Evolutionary conservation across 1,140 invertebrate genomes (phyloP), one percentile per base, ranked within the genome.

Genomic region (Matsumurasca onukii): DNA sequence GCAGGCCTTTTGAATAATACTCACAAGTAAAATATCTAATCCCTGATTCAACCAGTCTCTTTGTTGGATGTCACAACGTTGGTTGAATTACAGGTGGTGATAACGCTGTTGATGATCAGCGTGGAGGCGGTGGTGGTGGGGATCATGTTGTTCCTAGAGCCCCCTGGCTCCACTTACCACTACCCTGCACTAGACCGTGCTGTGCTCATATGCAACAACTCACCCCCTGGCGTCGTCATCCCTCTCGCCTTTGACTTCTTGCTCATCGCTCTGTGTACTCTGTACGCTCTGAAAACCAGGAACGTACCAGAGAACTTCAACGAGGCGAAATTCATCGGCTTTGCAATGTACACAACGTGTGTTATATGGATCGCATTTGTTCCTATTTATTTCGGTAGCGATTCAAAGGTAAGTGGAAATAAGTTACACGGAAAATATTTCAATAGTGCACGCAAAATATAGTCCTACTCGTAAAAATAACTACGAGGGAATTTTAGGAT

Each of bases 291-390:
- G 12, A 94, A 94, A 79, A 94, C 93, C 0, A 79, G 93, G 17
- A 94, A 93, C 75, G 85, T 95, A 48, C 93, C 93, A 0, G 93
- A 93, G 79, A 95, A 94, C 77, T 94, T 94, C 77, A 95, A 94
- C 79, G 91, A 92, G 76, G 89, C 90, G 0, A 91, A 91, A 78
- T 92, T 91, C 74, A 92, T 92, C 70, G 91, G 90, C 15, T 92
- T 92, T 72, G 89, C 91, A 1, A 94, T 93, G 91, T 95, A 94
- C 77, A 92, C 92, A 0, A 95, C 92, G 0, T 89, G 92, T 71
- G 91, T 95, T 17, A 92, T 94, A 69, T 95, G 92, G 92, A 80
- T 91, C 25, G 92, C 92, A n/a, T 95, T 95, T 78, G 83, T 94
- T 9, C 89, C 92, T 1, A 91, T 94, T 69, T 93, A 93, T 79